Evolutionary conservation across 2,113 vertebrate genomes (phyloP).

Genomic region (Lasiurus cinereus): DNA sequence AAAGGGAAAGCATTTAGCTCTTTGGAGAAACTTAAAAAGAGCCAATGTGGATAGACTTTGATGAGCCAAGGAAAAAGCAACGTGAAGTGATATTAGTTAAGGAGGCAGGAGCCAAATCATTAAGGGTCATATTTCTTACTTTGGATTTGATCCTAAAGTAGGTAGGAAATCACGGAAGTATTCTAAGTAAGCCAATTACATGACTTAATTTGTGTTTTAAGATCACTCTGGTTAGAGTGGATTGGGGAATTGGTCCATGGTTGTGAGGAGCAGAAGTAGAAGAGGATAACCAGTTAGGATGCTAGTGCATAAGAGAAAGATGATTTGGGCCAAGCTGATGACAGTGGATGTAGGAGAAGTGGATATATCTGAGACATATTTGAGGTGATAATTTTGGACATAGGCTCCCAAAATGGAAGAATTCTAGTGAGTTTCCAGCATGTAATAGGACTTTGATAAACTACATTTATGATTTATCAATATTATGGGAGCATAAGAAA

Average conservation of each 20-base stretch:
- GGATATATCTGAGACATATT: not conserved
- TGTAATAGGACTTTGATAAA: not conserved
- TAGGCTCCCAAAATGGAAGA: not conserved
- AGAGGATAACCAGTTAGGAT: not conserved
- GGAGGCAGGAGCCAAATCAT: not conserved
- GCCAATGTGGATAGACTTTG: not conserved
- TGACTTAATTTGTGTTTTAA: conserved; percentile 13
- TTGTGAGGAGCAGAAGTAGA: not conserved
- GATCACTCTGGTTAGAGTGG: not conserved
- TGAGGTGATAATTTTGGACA: not conserved
- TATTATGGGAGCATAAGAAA: not conserved
- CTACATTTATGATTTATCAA: conserved; percentile 32
- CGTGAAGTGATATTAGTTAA: not conserved
- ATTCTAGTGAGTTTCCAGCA: not conserved
- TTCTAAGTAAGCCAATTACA: not conserved
- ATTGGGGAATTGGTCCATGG: not conserved
- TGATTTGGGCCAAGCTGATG: not conserved
- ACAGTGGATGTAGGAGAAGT: not conserved
- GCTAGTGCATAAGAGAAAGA: not conserved
- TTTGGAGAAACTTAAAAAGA: conserved; percentile 23
- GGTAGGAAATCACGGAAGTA: not conserved
- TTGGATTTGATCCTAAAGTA: not conserved
- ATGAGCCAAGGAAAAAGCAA: not conserved
- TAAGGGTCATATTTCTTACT: not conserved
- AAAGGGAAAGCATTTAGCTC: not conserved